Evolutionary conservation across 2,797 vertebrate species (phyloP).

Genomic region (Lycodopsis pacificus): DNA sequence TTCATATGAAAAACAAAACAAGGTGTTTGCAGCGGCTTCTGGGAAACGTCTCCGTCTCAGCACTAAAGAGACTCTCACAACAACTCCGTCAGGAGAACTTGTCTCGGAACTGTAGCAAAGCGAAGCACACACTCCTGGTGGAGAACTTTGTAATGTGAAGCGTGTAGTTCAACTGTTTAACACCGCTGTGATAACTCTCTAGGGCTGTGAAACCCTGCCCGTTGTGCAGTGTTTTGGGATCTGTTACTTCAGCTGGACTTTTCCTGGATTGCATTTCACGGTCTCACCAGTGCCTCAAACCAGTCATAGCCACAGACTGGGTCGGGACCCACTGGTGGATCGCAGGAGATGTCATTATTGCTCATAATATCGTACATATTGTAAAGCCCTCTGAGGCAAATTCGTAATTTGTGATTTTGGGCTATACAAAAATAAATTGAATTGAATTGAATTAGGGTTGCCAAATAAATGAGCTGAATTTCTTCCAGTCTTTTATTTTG

Average conservation of each 20-base stretch:
- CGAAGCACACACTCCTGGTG: background rate
- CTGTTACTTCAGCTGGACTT: background rate
- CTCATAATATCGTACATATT: too few species aligned
- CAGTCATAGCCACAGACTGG: too few species aligned
- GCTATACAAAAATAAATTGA: too few species aligned
- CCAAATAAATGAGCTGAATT: background rate
- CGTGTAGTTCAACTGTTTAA: background rate
- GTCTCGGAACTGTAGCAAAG: background rate
- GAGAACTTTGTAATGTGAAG: background rate
- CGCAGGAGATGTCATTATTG: too few species aligned
- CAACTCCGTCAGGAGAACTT: background rate
- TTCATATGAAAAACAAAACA: background rate
- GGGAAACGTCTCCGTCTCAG: background rate
- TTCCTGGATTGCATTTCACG: background rate
- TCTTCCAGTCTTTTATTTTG: background rate
- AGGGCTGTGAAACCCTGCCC: background rate
- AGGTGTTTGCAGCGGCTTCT: background rate
- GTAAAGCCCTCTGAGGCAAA: too few species aligned
- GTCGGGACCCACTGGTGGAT: too few species aligned
- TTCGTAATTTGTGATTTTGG: too few species aligned
- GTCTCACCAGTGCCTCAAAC: background rate
- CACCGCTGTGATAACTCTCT: background rate
- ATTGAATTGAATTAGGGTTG: too few species aligned
- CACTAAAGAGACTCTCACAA: conserved; percentile 10
- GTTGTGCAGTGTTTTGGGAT: background rate